phyloP scores from a whole-genome alignment of 1,140 invertebrate genomes.

The Heliconius congener region DNA sequence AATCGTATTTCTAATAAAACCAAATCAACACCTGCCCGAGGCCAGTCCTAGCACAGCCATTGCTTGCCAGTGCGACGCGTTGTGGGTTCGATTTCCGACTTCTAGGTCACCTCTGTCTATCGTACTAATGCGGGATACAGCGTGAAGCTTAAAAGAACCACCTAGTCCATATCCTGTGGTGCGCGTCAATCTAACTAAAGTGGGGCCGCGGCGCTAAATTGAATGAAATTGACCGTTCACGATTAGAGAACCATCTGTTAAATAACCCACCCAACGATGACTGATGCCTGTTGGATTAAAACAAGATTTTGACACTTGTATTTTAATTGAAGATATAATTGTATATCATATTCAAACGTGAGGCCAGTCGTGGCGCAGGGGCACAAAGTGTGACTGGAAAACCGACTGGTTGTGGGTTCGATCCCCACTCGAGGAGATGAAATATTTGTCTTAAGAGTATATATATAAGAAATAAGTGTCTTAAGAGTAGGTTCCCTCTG shows the following conservation, averaged over 20 bases:
- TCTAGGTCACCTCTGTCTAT: too few relatives aligned
- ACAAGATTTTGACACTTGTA: background rate
- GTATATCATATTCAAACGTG: background rate
- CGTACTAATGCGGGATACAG: too few relatives aligned
- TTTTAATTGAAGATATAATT: conserved; percentile 7
- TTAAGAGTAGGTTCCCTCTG: too few relatives aligned
- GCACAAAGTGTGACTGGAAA: too few relatives aligned
- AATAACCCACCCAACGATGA: conserved; percentile 53
- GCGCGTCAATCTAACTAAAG: conserved; percentile 54
- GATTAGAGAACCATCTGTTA: conserved; percentile 48
- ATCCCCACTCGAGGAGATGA: too few relatives aligned
- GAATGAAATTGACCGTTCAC: conserved; percentile 61
- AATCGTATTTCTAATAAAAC: conserved; percentile 24
- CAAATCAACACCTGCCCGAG: conserved; percentile 47
- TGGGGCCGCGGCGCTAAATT: conserved; percentile 51
- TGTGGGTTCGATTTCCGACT: too few relatives aligned
- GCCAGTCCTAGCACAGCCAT: too few relatives aligned
- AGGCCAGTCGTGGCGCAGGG: too few relatives aligned
- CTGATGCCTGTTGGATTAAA: conserved; percentile 47
- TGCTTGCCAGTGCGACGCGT: too few relatives aligned
- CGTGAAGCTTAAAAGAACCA: conserved; percentile 24
- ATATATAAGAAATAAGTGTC: too few relatives aligned
- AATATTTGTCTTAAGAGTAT: too few relatives aligned
- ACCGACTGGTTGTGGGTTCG: too few relatives aligned
- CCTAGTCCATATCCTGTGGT: conserved; percentile 53